Conservation (phyloP, 2,888 invertebrate genomes). For the Lycophotia porphyrea region DNA sequence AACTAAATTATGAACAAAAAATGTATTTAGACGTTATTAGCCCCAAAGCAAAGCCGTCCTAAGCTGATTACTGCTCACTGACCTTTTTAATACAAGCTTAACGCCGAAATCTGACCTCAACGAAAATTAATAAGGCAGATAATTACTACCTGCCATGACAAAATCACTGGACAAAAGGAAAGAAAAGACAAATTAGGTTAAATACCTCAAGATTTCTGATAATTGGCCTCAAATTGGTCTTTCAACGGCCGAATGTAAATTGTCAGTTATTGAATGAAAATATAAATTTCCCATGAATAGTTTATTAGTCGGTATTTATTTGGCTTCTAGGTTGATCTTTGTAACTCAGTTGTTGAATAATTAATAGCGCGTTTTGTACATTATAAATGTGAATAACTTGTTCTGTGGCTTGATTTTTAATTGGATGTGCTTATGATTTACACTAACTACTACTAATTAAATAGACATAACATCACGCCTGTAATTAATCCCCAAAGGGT, state of each 20-base stretch:
- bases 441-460: neutral
- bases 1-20: constrained; percentile 63
- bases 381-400: neutral
- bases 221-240: constrained; percentile 50
- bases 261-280: constrained; percentile 28
- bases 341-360: neutral
- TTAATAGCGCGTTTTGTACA: neutral
- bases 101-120: constrained; percentile 73
- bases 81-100: constrained; percentile 77
- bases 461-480: too few relatives aligned
- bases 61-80: constrained; percentile 79
- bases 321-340: neutral
- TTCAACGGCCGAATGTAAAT: constrained; percentile 30
- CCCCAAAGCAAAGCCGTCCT: constrained; percentile 66
- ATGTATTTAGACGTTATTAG: constrained; percentile 65
- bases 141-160: constrained; percentile 69
- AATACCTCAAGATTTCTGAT: constrained; percentile 52
- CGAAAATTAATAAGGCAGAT: constrained; percentile 73
- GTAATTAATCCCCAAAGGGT: too few relatives aligned
- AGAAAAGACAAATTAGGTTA: constrained; percentile 55
- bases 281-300: neutral
- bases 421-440: neutral
- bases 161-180: constrained; percentile 51
- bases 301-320: constrained; percentile 7
- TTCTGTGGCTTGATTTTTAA: neutral